Evolutionary conservation across 2,888 invertebrate genomes (phyloP).

Genomic region (Coleophora deauratella): DNA sequence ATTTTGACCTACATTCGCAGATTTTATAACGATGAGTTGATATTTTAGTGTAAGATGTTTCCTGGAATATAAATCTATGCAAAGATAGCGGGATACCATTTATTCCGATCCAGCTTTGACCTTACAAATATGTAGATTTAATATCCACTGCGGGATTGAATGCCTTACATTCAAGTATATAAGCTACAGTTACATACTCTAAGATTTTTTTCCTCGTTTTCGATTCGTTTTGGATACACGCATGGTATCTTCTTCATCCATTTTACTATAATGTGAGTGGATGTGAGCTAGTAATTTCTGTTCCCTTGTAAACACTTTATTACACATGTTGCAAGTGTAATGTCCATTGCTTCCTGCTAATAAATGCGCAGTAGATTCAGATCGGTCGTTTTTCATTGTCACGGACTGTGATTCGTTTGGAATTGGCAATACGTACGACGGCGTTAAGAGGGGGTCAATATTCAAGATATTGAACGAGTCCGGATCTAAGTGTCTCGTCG

Average conservation of each 20-base stretch:
- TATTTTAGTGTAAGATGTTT: too few relatives aligned
- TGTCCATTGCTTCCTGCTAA: slow-evolving; percentile 19
- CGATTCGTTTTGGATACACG: slow-evolving; percentile 26
- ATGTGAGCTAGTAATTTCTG: slow-evolving; percentile 59
- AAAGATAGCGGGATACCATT: too few relatives aligned
- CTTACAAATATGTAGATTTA: too few relatives aligned
- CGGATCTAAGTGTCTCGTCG: slow-evolving; percentile 35
- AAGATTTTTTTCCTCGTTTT: slow-evolving; percentile 12
- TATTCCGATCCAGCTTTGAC: too few relatives aligned
- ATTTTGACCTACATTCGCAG: too few relatives aligned
- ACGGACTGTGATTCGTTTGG: slow-evolving; percentile 58
- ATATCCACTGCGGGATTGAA: too few relatives aligned
- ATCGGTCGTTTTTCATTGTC: slow-evolving; percentile 9
- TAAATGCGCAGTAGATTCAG: too few relatives aligned
- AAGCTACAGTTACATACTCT: too few relatives aligned
- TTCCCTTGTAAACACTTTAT: slow-evolving; percentile 50
- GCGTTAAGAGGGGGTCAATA: slow-evolving; percentile 57
- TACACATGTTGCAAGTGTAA: slow-evolving; percentile 59
- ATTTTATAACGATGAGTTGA: too few relatives aligned
- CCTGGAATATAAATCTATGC: too few relatives aligned
- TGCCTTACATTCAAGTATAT: too few relatives aligned
- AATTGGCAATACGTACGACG: slow-evolving; percentile 59
- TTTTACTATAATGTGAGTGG: slow-evolving; percentile 53
- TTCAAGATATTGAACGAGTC: slow-evolving; percentile 62
- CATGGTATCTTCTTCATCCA: slow-evolving; percentile 49